A percentile compares a stretch with the other conserved stretches of the same genome.
These are phyloP conservation scores for Drosophila atripex DNA, from an alignment of 2,888 invertebrate genomes.

Conservation along the genomic window DNA sequence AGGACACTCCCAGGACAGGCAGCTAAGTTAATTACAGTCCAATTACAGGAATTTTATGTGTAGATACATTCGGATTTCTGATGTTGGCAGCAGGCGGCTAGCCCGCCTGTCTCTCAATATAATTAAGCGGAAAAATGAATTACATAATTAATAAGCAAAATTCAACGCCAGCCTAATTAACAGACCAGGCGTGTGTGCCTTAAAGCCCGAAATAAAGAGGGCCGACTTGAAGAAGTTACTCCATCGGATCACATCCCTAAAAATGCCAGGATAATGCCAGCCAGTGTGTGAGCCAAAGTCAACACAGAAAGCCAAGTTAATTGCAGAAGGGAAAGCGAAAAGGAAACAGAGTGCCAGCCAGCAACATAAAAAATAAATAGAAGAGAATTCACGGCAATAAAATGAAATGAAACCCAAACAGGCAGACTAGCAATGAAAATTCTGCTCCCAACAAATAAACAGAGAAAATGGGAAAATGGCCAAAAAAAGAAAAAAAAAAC, in stretches of 20 bases:
- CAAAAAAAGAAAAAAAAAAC: not conserved
- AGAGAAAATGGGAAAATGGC: not conserved
- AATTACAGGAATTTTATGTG: conserved; percentile 69
- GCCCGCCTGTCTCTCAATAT: conserved; percentile 55
- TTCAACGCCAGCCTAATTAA: conserved; percentile 74
- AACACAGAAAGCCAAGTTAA: conserved; percentile 30
- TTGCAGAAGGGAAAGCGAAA: conserved; percentile 15
- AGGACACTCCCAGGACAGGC: conserved; percentile 26
- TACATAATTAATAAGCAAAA: conserved; percentile 78
- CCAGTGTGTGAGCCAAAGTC: not conserved
- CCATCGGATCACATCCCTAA: conserved; percentile 12
- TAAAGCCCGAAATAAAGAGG: conserved; percentile 19
- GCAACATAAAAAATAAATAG: conserved; percentile 31
- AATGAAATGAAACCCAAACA: conserved; percentile 25
- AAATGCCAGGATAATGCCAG: conserved; percentile 26
- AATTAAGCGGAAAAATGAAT: conserved; percentile 77
- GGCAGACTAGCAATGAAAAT: conserved; percentile 14
- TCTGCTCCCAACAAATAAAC: conserved; percentile 2
- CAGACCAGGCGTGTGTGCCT: conserved; percentile 24
- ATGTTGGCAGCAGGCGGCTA: conserved; percentile 41
- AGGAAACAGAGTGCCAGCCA: not conserved
- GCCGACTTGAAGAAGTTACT: conserved; percentile 1
- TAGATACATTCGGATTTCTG: conserved; percentile 27
- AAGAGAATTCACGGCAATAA: conserved; percentile 35
- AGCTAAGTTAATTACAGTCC: conserved; percentile 68